phyloP scores from a whole-genome alignment of 2,113 vertebrate genomes.

The western clawed frog (Xenopus tropicalis) region DNA sequence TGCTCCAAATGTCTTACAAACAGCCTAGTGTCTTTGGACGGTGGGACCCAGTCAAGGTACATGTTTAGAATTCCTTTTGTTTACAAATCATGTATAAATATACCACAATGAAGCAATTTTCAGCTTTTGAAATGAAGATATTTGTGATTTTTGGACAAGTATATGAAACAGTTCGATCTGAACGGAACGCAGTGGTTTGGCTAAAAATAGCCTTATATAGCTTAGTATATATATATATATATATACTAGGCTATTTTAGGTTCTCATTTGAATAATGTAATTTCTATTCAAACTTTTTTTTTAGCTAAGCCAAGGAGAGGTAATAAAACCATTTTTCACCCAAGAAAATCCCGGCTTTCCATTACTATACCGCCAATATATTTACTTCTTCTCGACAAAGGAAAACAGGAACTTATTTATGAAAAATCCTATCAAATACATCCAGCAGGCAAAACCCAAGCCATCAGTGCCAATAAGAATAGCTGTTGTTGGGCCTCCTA shows the following conservation, averaged over 20 bases:
- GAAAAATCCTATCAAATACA: constrained; percentile 87
- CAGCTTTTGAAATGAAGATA: neutral
- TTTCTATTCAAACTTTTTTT: constrained; percentile 43
- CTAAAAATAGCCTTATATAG: no score
- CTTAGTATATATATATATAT: no score
- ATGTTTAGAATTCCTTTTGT: neutral
- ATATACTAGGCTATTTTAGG: no score
- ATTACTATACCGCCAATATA: constrained; percentile 80
- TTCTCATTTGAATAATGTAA: neutral
- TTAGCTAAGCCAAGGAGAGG: constrained; percentile 76
- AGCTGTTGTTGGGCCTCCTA: constrained; percentile 82
- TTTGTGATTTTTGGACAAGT: neutral
- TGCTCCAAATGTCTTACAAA: constrained; percentile 78
- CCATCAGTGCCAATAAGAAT: constrained; percentile 75
- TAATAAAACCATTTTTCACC: constrained; percentile 71
- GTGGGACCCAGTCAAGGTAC: constrained; percentile 87
- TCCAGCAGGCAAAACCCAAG: constrained; percentile 76
- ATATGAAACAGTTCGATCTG: no score
- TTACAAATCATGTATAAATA: neutral
- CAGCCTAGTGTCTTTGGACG: constrained; percentile 78
- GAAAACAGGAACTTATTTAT: constrained; percentile 80
- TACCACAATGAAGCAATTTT: neutral
- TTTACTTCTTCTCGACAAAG: constrained; percentile 89
- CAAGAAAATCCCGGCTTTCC: constrained; percentile 61
- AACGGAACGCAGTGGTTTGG: no score